Evolutionary conservation across 2,888 invertebrate genomes (phyloP).

Genomic region (Leptinotarsa tumamoca): DNA sequence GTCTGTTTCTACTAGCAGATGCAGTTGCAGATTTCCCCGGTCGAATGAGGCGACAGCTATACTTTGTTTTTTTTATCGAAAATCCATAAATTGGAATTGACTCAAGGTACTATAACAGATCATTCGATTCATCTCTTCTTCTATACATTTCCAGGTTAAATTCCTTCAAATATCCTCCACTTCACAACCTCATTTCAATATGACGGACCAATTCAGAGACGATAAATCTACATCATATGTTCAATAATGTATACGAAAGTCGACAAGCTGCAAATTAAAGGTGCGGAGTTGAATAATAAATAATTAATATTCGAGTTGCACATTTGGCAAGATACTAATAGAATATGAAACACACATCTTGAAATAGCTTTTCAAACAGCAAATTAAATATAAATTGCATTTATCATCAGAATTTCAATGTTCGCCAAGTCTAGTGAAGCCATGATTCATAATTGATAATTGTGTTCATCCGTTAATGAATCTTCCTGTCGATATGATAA

Average conservation of each 20-base stretch:
- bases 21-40: too few species aligned
- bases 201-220: background rate
- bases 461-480: background rate
- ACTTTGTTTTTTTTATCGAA: too few species aligned
- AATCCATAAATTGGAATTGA: too few species aligned
- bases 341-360: slow-evolving; percentile 28
- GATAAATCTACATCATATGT: background rate
- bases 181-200: background rate
- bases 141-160: too few species aligned
- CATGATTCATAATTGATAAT: background rate
- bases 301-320: slow-evolving; percentile 23
- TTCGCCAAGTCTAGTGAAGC: background rate
- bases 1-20: too few species aligned
- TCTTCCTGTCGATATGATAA: slow-evolving; percentile 3
- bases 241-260: slow-evolving; percentile 9
- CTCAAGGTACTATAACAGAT: too few species aligned
- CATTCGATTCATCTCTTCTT: too few species aligned
- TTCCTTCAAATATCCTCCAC: too few species aligned
- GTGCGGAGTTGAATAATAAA: slow-evolving; percentile 15
- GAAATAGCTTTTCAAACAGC: slow-evolving; percentile 29
- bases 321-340: slow-evolving; percentile 29
- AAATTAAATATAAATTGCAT: slow-evolving; percentile 12
- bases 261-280: slow-evolving; percentile 12
- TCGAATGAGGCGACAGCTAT: too few species aligned
- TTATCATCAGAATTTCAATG: slow-evolving; percentile 27